Evolutionary conservation across 2,888 invertebrate genomes (phyloP), one percentile per base, ranked within the genome.

Genomic region (Ceraclea dissimilis): DNA sequence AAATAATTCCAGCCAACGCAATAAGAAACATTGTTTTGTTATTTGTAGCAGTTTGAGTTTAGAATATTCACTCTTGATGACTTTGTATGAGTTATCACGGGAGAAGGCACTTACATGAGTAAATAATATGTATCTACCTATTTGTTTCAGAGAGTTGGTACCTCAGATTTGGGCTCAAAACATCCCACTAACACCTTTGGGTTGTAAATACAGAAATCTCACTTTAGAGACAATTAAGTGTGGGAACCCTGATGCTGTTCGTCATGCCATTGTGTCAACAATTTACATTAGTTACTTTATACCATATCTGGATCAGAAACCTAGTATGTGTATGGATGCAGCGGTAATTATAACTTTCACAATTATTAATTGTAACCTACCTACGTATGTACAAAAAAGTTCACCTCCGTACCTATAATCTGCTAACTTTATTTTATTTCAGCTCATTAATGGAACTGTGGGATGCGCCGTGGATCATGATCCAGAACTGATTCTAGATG

Each of bases 291-390:
- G 8, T 17, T 11, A 22, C 10, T 48, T 34, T 33, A 48, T 53
- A n/a, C 53, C 53, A 13, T 47, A 22, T 20, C 6, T 53, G 10
- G 33, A 49, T n/a, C 48, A 48, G 10, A 53, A 53, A 20, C 53
- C 53, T n/a, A 26, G 17, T 21, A 31, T 19, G 5, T 53, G 53
- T 11, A 11, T 17, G 19, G 17, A 18, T 5, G 47, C 53, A 10
- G 46, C 47, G 49, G 53, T 53, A 48, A 48, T n/a, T 49, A 17
- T 17, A 22, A n/a, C 43, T 47, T n/a, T 21, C 26, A 26, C 10
- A 26, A 26, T 18, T 18, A 31, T 26, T n/a, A n/a, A n/a, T n/a
- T n/a, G n/a, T n/a, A n/a, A n/a, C n/a, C n/a, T n/a, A n/a, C n/a
- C n/a, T n/a, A 18, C 33, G 26, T 26, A 26, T 26, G 26, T 26